Evolutionary conservation across 2,797 vertebrate species (phyloP).

Genomic region (Tapera naevia): DNA sequence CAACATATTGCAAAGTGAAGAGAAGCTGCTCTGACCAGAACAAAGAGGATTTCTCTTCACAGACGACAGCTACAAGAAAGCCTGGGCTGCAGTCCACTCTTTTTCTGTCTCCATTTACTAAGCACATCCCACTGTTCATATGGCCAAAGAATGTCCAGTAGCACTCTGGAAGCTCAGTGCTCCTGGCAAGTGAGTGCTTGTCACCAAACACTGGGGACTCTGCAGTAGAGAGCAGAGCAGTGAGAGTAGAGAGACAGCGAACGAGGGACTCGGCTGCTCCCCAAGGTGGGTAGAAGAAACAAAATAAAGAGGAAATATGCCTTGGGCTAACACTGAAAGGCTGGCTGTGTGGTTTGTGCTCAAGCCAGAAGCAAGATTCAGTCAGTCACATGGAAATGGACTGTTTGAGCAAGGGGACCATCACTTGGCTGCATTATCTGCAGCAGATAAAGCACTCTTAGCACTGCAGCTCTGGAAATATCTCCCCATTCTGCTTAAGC

Average conservation of each 20-base stretch:
- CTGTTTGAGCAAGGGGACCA: background rate
- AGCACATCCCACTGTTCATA: background rate
- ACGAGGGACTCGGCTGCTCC: background rate
- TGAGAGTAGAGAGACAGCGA: background rate
- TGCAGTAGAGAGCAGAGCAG: background rate
- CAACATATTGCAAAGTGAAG: background rate
- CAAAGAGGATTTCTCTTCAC: background rate
- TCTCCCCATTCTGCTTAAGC: background rate
- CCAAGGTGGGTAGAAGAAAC: background rate
- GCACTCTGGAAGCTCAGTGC: fast-evolving
- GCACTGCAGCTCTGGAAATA: background rate
- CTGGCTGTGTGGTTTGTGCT: background rate
- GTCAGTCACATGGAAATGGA: background rate
- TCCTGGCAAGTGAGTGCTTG: background rate
- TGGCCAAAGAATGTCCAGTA: background rate
- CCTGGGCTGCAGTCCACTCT: background rate
- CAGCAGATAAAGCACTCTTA: too few species aligned
- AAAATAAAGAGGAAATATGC: background rate
- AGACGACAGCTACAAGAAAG: background rate
- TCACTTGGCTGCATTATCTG: background rate
- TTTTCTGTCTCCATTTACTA: background rate
- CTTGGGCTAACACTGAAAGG: background rate
- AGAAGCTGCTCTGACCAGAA: background rate
- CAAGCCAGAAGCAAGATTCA: background rate
- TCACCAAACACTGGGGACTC: background rate